Evolutionary conservation across 2,113 vertebrate genomes (phyloP).

Genomic region (Sylvietta virens): DNA sequence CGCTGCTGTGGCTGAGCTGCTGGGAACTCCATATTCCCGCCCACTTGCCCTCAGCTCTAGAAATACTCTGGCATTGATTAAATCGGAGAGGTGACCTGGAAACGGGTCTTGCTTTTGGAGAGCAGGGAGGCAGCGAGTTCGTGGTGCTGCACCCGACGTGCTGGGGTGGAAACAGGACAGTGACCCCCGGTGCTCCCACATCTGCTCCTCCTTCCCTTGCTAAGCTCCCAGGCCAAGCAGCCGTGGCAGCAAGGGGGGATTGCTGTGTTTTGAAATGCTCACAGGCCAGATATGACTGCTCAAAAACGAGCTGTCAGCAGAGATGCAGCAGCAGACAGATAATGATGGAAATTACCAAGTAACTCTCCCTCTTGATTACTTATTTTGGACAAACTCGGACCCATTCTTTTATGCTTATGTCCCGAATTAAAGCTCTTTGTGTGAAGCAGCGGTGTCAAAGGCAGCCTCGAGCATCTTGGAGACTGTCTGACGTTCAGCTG

Average conservation of each 20-base stretch:
- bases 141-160: neutral
- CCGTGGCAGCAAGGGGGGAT: neutral
- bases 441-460: neutral
- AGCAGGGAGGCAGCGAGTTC: neutral
- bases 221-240: neutral
- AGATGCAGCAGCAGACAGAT: neutral
- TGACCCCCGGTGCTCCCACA: neutral
- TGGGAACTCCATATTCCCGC: rapidly evolving
- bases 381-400: neutral
- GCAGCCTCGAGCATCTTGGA: neutral
- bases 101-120: neutral
- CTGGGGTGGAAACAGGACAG: neutral
- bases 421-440: neutral
- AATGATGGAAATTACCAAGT: neutral
- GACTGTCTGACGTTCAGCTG: neutral
- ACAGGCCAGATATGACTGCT: neutral
- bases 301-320: neutral
- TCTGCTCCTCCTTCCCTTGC: neutral
- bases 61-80: neutral
- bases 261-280: neutral
- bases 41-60: neutral
- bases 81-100: neutral
- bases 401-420: neutral
- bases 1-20: neutral
- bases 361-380: neutral